Conservation (phyloP, 1,140 invertebrate genomes). For the Samia ricini region DNA sequence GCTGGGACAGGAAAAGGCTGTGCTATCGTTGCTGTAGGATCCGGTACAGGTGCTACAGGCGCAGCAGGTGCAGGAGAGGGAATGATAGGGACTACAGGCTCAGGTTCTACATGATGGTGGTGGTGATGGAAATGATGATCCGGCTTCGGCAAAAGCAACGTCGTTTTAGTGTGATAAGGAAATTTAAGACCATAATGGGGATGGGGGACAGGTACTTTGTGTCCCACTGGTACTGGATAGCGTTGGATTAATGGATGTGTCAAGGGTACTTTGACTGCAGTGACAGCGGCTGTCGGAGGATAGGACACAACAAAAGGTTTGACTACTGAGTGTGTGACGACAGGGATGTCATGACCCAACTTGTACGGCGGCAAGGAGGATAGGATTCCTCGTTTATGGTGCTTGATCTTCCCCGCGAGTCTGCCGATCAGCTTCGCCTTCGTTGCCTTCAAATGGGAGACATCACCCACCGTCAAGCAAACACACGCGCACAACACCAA, state of each 20-base stretch:
- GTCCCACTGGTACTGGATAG: conserved; percentile 47
- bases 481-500: conserved; percentile 49
- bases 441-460: conserved; percentile 49
- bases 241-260: conserved; percentile 44
- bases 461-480: conserved; percentile 41
- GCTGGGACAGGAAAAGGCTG: conserved; percentile 45
- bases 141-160: conserved; percentile 44
- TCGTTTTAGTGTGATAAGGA: conserved; percentile 52
- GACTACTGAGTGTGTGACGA: conserved; percentile 67
- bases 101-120: conserved; percentile 61
- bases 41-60: conserved; percentile 39
- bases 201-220: conserved; percentile 55
- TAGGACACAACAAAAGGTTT: conserved; percentile 72
- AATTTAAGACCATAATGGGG: conserved; percentile 60
- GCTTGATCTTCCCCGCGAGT: conserved; percentile 40
- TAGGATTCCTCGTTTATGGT: conserved; percentile 69
- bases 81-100: conserved; percentile 46
- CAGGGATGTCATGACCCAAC: conserved; percentile 67
- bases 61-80: conserved; percentile 31
- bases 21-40: conserved; percentile 40
- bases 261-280: conserved; percentile 68
- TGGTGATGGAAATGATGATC: conserved; percentile 66
- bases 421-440: conserved; percentile 48
- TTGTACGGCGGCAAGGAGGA: conserved; percentile 64
- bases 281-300: conserved; percentile 63